Percentiles rank a stretch among this genome's conserved stretches.
Conservation (phyloP, 2,888 invertebrate species). For the Nephrotoma guestfalica region DNA sequence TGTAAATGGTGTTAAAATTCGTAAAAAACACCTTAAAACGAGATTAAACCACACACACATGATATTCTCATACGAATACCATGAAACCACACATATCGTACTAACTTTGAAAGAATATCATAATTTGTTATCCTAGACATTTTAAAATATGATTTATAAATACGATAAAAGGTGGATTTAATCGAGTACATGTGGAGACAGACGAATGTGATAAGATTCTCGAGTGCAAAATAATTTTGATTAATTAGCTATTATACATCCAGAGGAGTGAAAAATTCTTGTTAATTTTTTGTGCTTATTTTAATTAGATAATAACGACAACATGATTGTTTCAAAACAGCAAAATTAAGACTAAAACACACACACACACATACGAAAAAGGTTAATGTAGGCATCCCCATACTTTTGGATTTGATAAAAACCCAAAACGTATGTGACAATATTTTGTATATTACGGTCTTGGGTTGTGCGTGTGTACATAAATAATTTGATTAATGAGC, state of each 20-base stretch:
- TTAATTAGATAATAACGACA: not conserved
- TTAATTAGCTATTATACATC: not conserved
- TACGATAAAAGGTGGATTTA: not conserved
- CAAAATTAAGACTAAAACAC: not conserved
- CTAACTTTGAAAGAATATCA: not conserved
- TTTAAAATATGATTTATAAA: not conserved
- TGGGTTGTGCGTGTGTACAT: not conserved
- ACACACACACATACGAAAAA: not conserved
- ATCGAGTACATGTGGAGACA: not conserved
- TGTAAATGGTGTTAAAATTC: not conserved
- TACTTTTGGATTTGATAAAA: no score
- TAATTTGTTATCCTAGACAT: not conserved
- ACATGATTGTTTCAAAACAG: not conserved
- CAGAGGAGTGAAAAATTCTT: not conserved
- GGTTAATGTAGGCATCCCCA: not conserved
- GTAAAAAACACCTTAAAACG: not conserved
- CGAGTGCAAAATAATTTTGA: not conserved
- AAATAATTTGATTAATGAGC: not conserved
- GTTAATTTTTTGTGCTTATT: not conserved
- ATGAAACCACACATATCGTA: not conserved
- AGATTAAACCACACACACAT: not conserved
- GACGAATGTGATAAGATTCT: not conserved
- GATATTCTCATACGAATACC: not conserved
- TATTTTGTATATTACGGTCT: no score
- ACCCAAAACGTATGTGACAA: no score